Conservation (phyloP, 2,888 invertebrate genomes). For the Megalurothrips usitatus region DNA sequence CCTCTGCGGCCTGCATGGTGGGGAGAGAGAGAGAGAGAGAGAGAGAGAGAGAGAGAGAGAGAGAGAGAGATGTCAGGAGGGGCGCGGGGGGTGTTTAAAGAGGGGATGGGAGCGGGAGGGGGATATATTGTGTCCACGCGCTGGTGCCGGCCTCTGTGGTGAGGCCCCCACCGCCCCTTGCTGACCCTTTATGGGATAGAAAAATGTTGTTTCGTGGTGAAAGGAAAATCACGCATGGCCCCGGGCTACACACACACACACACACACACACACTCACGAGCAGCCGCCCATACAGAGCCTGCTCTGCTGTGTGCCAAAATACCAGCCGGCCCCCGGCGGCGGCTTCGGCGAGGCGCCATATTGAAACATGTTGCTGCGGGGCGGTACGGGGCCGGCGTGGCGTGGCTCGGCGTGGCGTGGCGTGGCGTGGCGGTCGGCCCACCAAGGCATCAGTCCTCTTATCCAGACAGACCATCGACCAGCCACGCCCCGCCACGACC, state of each 20-base stretch:
- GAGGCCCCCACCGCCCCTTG: background rate
- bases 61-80: too few relatives aligned
- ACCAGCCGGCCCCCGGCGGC: too few relatives aligned
- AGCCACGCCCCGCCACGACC: background rate
- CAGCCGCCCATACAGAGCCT: too few relatives aligned
- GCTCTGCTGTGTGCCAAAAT: too few relatives aligned
- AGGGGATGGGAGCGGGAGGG: background rate
- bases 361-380: too few relatives aligned
- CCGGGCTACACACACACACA: background rate
- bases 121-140: background rate
- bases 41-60: too few relatives aligned
- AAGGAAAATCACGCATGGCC: background rate
- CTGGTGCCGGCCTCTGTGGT: background rate
- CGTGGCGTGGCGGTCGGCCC: background rate
- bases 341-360: too few relatives aligned
- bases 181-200: slow-evolving; percentile 1
- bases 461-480: background rate
- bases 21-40: too few relatives aligned
- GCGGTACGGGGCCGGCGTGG: background rate
- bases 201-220: slow-evolving; percentile 6
- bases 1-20: too few relatives aligned
- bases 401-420: background rate
- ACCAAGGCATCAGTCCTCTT: background rate
- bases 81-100: too few relatives aligned
- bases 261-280: too few relatives aligned